These are phyloP conservation scores for Laticauda colubrina DNA, from an alignment of 2,113 vertebrate species.

Conservation along the genomic window DNA sequence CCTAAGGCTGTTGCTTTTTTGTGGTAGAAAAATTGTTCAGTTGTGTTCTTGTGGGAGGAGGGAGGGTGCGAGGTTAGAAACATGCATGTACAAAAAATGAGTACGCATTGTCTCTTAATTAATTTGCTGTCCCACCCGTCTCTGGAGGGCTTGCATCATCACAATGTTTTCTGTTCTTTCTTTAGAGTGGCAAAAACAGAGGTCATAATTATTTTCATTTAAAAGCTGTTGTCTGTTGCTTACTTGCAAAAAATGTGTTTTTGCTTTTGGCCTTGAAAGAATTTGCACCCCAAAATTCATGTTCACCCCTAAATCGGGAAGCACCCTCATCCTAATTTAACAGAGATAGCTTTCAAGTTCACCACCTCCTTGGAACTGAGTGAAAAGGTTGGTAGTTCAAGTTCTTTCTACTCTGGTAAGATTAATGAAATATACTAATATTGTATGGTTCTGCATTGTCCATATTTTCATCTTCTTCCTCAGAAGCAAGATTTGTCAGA, in stretches of 20 bases:
- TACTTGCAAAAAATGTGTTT: neutral
- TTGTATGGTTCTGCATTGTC: neutral
- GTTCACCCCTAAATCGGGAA: neutral
- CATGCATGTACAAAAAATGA: slow-evolving; percentile 23
- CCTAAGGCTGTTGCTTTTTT: neutral
- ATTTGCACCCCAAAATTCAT: neutral
- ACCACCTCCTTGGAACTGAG: neutral
- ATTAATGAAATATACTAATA: neutral
- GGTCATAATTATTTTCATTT: neutral
- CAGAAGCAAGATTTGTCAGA: neutral
- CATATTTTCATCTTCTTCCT: neutral
- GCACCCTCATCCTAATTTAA: neutral
- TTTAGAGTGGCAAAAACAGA: neutral
- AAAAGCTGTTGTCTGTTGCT: neutral
- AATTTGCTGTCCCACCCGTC: neutral
- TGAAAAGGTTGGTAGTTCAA: neutral
- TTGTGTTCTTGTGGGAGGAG: neutral
- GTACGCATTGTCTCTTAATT: slow-evolving; percentile 12
- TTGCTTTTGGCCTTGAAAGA: neutral
- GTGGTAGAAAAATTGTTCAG: slow-evolving; percentile 1
- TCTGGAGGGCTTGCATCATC: neutral
- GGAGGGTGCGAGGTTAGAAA: neutral
- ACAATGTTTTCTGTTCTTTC: neutral
- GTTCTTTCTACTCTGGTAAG: neutral
- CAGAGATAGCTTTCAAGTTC: slow-evolving; percentile 5